These are phyloP conservation scores for Luscinia megarhynchos DNA, from an alignment of 2,797 vertebrate genomes.

Conservation along the genomic window DNA sequence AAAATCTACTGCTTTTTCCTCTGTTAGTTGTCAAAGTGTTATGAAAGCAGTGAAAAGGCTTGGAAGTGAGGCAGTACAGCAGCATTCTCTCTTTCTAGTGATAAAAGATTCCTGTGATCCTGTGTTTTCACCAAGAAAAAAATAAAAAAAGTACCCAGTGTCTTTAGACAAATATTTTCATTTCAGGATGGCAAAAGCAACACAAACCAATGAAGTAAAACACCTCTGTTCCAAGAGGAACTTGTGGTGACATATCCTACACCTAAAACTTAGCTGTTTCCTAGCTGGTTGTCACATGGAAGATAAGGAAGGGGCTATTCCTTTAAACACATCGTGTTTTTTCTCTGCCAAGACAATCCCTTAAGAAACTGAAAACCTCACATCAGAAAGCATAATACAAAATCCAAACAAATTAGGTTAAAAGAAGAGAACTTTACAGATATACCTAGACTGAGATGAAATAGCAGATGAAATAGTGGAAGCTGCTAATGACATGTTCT, in stretches of 20 bases:
- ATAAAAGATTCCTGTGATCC: not conserved
- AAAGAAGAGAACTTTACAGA: slow-evolving; percentile 37
- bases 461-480: slow-evolving; percentile 80
- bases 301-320: not conserved
- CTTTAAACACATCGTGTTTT: not conserved
- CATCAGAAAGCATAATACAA: not conserved
- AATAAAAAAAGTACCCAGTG: not conserved
- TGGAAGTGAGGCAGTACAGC: not conserved
- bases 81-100: not conserved
- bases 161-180: not conserved
- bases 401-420: not conserved
- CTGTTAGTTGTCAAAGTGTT: not conserved
- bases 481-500: slow-evolving; percentile 77
- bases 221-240: not conserved
- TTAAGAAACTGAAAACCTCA: not conserved
- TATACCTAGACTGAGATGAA: slow-evolving; percentile 81
- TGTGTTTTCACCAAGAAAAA: not conserved
- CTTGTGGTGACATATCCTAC: not conserved
- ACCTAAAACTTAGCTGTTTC: not conserved
- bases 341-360: not conserved
- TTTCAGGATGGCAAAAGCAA: not conserved
- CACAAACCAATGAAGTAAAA: not conserved
- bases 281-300: not conserved
- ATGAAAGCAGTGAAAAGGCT: not conserved
- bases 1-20: not conserved